Base-by-base conservation (phyloP, 2,888 invertebrate genomes). In the Spodoptera picta region DNA sequence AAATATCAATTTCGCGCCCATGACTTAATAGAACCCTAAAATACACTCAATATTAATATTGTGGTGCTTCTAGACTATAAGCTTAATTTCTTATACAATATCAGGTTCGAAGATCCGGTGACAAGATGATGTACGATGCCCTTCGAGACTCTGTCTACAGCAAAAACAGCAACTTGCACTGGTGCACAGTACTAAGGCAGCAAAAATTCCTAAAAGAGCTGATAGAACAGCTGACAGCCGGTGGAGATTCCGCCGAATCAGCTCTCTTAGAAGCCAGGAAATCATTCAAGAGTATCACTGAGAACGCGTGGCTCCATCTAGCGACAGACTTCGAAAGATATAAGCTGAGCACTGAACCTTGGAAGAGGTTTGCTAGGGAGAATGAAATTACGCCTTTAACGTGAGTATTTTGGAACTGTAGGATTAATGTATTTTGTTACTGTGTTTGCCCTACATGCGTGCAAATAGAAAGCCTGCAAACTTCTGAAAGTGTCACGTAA, bases 161-260 rank as follows among this genome's bases (percentile, higher is more conserved):
- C 42, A 74, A 83, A 95, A 97, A 97, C 80, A 97, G 96, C 84
- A 98, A 98, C 88, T 93, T 96, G 58, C 96, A 96, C 82, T 95
- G 96, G 75, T 95, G 95, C 76, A 97, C 97, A 51, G 96, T 98
- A 79, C 87, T 98, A 14, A 95, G 97, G 0, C 98, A 98, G 83
- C 96, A 97, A 65, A 96, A 95, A 73, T 98, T 98, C 89, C 94
- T 98, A 24, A 96, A 96, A 7, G 93, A 95, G 9, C 84, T 98
- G 14, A 83, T 97, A n/a, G 95, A 96, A 59, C 93, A 95, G 60
- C 84, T 97, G 50, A 95, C 95, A 65, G 95, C 95, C 0, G 85
- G 86, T 31, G 94, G 93, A 0, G 92, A 95, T 45, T 91, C 94
- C 4, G 92, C 95, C 0, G 89, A 93, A 59, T 87, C 92, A 0